phyloP scores from a whole-genome alignment of 2,888 invertebrate species.

The Trichogramma evanescens region DNA sequence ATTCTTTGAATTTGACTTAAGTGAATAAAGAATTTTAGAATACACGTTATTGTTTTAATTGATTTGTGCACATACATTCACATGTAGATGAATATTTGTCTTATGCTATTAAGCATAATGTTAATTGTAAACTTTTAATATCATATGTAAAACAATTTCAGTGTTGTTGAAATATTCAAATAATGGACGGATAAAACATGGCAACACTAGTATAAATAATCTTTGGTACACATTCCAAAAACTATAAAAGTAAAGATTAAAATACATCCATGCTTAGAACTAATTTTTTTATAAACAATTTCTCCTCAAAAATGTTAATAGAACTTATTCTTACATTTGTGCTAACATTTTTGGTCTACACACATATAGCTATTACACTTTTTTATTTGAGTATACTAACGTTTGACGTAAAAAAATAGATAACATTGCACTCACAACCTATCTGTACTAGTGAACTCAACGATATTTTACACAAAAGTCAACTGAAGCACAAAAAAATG shows the following conservation, averaged over 20 bases:
- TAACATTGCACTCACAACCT: neutral
- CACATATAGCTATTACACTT: neutral
- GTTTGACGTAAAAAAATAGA: constrained; percentile 1
- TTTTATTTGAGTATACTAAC: neutral
- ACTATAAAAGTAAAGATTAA: neutral
- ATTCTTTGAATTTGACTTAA: too few species aligned
- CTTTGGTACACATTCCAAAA: neutral
- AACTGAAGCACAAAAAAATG: neutral
- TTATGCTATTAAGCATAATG: too few species aligned
- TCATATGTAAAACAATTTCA: too few species aligned
- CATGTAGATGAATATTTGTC: too few species aligned
- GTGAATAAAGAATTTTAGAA: too few species aligned
- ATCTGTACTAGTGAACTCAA: neutral
- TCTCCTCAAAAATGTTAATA: too few species aligned
- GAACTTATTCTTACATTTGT: neutral
- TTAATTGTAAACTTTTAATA: too few species aligned
- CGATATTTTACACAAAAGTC: too few species aligned
- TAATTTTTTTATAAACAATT: too few species aligned
- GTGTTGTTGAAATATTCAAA: too few species aligned
- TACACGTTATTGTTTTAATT: too few species aligned
- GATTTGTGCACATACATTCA: too few species aligned
- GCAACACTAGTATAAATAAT: constrained; percentile 6
- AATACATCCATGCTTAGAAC: neutral
- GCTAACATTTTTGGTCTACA: neutral
- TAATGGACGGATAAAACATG: constrained; percentile 8